Conservation (phyloP, 2,113 vertebrate species). For the Anseranas semipalmata region DNA sequence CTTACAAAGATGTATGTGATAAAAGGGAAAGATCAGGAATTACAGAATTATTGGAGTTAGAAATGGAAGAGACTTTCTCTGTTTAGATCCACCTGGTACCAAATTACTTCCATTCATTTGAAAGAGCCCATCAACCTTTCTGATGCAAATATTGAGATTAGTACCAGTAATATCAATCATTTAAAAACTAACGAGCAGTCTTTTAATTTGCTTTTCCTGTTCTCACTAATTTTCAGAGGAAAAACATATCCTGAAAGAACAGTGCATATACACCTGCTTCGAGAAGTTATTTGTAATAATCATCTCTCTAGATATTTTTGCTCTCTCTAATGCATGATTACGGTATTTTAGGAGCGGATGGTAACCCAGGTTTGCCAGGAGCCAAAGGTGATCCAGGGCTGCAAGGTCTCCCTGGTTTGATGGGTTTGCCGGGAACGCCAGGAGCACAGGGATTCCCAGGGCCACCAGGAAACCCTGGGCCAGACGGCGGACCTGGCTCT, state of each 20-base stretch:
- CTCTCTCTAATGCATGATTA: background rate
- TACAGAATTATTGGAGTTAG: background rate
- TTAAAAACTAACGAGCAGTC: background rate
- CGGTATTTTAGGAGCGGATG: conserved; percentile 75
- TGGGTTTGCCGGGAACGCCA: conserved; percentile 69
- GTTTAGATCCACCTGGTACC: background rate
- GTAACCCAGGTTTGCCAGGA: conserved; percentile 88
- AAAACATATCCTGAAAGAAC: background rate
- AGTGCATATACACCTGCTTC: background rate
- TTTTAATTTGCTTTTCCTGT: background rate
- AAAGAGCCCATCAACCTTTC: background rate
- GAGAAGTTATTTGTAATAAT: background rate
- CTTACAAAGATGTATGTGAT: background rate
- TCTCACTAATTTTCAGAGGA: background rate
- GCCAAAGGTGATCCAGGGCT: conserved; percentile 83
- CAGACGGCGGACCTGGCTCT: conserved; percentile 64
- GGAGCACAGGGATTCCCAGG: conserved; percentile 83
- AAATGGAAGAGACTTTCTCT: background rate
- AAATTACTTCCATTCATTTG: background rate
- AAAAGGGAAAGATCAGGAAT: background rate
- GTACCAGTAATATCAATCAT: background rate
- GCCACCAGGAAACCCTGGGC: conserved; percentile 79
- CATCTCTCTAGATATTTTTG: background rate
- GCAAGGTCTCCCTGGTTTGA: conserved; percentile 74
- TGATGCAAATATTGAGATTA: background rate